Percentiles rank a stretch among this genome's conserved stretches.
Evolutionary conservation across 1,140 invertebrate species (phyloP).

Genomic region (Anastrepha obliqua): DNA sequence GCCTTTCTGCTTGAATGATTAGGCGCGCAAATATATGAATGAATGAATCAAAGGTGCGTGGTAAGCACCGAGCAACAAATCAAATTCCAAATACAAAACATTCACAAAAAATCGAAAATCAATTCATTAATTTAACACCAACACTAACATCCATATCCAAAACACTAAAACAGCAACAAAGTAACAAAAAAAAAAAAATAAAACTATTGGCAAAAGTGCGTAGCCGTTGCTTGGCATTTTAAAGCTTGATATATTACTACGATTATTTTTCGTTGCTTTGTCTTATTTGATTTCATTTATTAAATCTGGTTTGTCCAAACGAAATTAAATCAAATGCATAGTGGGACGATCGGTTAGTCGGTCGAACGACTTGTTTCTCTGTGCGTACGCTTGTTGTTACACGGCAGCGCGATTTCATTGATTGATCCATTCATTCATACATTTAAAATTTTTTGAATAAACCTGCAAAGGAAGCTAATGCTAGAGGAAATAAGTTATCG

Average conservation of each 20-base stretch:
- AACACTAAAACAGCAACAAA: not conserved
- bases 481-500: not conserved
- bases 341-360: conserved; percentile 28
- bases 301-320: conserved; percentile 36
- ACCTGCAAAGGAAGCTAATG: not conserved
- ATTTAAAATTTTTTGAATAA: conserved; percentile 1
- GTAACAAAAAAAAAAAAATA: not conserved
- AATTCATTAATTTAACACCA: conserved; percentile 45
- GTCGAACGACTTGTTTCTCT: not conserved
- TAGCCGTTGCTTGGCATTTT: conserved; percentile 41
- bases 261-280: not conserved
- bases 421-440: conserved; percentile 40
- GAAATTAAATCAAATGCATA: conserved; percentile 19
- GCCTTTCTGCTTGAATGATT: not conserved
- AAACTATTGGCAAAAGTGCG: conserved; percentile 5
- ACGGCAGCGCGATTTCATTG: conserved; percentile 3
- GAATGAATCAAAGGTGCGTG: not conserved
- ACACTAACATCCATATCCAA: not conserved
- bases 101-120: conserved; percentile 12
- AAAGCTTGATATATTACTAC: conserved; percentile 30
- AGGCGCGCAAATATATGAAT: not conserved
- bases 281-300: conserved; percentile 30
- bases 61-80: conserved; percentile 21
- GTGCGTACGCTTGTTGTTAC: not conserved
- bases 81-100: conserved; percentile 4